Conservation (phyloP, 2,113 vertebrate genomes). For the Alligator mississippiensis region DNA sequence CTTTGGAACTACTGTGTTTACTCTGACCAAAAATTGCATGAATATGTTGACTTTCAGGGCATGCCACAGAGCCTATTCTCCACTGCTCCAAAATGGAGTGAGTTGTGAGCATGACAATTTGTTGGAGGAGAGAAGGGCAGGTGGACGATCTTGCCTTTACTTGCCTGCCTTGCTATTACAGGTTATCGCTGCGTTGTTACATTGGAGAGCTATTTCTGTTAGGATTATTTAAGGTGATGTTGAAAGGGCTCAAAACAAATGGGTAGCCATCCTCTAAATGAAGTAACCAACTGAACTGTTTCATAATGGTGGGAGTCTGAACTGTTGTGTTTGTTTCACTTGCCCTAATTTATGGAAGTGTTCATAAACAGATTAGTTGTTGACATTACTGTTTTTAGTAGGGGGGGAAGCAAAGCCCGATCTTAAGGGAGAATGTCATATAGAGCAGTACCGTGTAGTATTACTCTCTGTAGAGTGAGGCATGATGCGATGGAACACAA, state of each 20-base stretch:
- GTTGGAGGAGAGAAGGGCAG: neutral
- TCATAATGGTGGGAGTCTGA: neutral
- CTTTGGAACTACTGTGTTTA: neutral
- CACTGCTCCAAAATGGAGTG: neutral
- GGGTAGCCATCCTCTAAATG: neutral
- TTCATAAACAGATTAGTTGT: neutral
- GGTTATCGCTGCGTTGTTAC: neutral
- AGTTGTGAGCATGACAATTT: neutral
- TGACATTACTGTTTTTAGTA: neutral
- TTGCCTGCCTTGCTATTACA: neutral
- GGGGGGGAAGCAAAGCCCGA: neutral
- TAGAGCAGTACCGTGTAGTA: neutral
- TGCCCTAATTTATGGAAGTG: neutral
- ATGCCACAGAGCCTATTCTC: fast-evolving
- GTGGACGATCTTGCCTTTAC: neutral
- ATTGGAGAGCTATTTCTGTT: neutral
- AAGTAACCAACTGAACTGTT: neutral
- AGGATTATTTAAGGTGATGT: neutral
- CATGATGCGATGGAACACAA: neutral
- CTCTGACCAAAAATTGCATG: neutral
- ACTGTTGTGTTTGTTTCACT: neutral
- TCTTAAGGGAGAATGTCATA: neutral
- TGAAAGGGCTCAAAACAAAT: neutral
- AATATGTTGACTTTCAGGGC: neutral
- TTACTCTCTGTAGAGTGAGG: neutral